Conservation (phyloP, 2,797 vertebrate genomes). For the Percopsis omiscomaycus region DNA sequence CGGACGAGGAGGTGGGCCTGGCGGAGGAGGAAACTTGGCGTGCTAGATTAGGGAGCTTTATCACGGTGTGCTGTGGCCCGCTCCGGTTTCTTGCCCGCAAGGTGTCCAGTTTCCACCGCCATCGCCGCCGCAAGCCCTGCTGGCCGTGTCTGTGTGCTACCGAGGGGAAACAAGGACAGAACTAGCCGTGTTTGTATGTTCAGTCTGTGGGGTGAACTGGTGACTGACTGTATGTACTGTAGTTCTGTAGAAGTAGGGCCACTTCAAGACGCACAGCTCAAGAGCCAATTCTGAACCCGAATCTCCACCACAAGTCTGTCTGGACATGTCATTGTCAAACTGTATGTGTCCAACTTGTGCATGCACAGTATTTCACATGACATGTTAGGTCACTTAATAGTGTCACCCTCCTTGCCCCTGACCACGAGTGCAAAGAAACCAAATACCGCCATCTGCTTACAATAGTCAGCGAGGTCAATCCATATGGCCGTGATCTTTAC, state of each 20-base stretch:
- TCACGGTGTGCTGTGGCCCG: constrained; percentile 97
- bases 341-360: too few species aligned
- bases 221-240: neutral
- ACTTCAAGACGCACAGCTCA: too few species aligned
- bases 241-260: too few species aligned
- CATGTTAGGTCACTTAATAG: too few species aligned
- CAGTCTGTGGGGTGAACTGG: neutral
- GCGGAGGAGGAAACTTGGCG: constrained; percentile 91
- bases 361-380: too few species aligned
- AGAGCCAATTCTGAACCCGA: too few species aligned
- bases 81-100: constrained; percentile 90
- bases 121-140: constrained; percentile 67
- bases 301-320: too few species aligned
- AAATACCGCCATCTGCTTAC: too few species aligned
- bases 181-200: constrained; percentile 62
- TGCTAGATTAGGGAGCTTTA: constrained; percentile 96
- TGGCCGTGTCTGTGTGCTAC: constrained; percentile 48
- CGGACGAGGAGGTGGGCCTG: constrained; percentile 78
- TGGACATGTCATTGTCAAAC: too few species aligned
- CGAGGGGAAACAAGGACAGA: constrained; percentile 74
- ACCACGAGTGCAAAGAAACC: too few species aligned
- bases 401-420: too few species aligned
- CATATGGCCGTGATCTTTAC: neutral
- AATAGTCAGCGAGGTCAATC: neutral
- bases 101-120: constrained; percentile 86